A percentile compares a stretch with the other conserved stretches of the same genome.
Evolutionary conservation across 2,113 vertebrate genomes (phyloP).

Genomic region (Misgurnus anguillicaudatus): DNA sequence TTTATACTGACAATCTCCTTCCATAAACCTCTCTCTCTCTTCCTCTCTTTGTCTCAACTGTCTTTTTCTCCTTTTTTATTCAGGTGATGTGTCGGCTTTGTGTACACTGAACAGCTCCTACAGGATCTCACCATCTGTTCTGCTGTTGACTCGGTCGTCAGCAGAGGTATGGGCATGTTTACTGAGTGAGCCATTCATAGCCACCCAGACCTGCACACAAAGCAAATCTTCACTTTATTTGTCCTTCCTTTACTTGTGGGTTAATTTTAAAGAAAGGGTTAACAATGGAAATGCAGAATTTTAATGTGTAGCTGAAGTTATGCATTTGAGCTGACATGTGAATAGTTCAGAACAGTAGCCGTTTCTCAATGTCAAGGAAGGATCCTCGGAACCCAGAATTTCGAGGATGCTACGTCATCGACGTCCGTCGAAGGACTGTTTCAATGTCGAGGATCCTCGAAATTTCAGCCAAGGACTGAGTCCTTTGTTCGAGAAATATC

Average conservation of each 20-base stretch:
- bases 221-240: conserved; percentile 13
- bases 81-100: conserved; percentile 4
- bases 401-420: no score
- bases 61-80: conserved; percentile 15
- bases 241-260: not conserved
- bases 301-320: no score
- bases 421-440: no score
- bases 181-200: conserved; percentile 12
- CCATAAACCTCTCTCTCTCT: not conserved
- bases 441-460: no score
- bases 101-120: conserved; percentile 31
- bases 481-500: no score
- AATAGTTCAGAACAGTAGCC: no score
- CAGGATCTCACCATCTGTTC: conserved; percentile 41
- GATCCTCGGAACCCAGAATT: no score
- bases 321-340: no score
- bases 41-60: not conserved
- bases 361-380: no score
- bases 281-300: no score
- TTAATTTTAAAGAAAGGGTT: not conserved
- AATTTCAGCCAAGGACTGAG: no score
- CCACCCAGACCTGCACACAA: conserved; percentile 6
- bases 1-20: not conserved
- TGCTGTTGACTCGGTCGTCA: conserved; percentile 36
- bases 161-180: conserved; percentile 34